phyloP scores from a whole-genome alignment of 1,140 invertebrate genomes.

The Acromyrmex echinatior region DNA sequence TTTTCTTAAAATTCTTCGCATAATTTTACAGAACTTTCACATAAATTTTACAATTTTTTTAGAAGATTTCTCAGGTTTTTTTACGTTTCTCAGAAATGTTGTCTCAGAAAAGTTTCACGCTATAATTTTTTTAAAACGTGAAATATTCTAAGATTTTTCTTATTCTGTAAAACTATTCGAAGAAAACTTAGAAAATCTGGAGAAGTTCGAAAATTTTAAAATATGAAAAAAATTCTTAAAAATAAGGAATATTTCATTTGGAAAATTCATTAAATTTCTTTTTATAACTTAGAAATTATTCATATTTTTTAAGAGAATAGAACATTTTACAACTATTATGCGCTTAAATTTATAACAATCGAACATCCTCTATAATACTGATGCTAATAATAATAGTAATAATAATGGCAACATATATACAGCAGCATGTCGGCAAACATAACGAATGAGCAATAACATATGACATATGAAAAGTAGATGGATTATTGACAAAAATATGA shows the following conservation, averaged over 20 bases:
- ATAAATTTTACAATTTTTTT: conserved; percentile 6
- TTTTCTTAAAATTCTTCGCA: neutral
- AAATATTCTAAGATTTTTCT: neutral
- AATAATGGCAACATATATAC: conserved; percentile 1
- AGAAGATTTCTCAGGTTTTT: neutral
- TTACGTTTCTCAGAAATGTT: neutral
- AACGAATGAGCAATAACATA: conserved; percentile 49
- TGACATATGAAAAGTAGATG: conserved; percentile 54
- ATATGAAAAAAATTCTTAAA: neutral
- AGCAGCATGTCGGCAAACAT: conserved; percentile 5
- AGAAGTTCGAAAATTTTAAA: neutral
- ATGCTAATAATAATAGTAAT: conserved; percentile 49
- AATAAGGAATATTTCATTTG: neutral
- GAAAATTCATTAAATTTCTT: neutral
- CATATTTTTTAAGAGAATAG: neutral
- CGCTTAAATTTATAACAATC: neutral
- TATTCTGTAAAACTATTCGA: neutral
- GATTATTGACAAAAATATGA: conserved; percentile 16
- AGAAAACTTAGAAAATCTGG: neutral
- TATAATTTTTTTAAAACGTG: neutral
- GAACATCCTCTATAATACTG: conserved; percentile 39
- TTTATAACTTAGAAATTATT: neutral
- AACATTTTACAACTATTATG: neutral
- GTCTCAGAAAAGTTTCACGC: neutral
- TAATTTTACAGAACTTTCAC: neutral